Evolutionary conservation across 2,113 vertebrate genomes (phyloP).

Genomic region (Clupea harengus): DNA sequence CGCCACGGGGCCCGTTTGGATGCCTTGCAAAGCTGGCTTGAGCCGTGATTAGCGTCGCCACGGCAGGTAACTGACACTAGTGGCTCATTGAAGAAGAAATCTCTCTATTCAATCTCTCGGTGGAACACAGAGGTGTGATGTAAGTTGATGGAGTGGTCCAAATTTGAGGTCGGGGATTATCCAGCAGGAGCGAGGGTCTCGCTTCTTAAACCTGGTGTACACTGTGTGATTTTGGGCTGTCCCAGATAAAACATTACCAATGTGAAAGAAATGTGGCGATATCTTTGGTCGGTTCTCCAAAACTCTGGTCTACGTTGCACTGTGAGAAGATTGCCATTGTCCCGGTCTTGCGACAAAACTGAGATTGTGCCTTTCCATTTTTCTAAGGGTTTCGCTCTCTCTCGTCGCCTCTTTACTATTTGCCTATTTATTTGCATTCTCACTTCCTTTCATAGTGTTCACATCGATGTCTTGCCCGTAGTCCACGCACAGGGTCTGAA

Average conservation of each 20-base stretch:
- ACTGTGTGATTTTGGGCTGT: too few relatives aligned
- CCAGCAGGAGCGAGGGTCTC: not conserved
- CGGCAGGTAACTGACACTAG: not conserved
- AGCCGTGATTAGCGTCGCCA: not conserved
- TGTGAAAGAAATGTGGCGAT: too few relatives aligned
- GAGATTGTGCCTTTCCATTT: not conserved
- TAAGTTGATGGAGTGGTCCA: not conserved
- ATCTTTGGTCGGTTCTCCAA: too few relatives aligned
- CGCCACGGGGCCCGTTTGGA: not conserved
- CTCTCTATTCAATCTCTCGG: not conserved
- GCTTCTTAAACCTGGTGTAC: too few relatives aligned
- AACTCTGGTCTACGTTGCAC: too few relatives aligned
- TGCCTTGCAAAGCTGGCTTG: constrained; percentile 19
- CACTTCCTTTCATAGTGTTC: not conserved
- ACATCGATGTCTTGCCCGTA: not conserved
- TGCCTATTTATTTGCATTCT: constrained; percentile 2
- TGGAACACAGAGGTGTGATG: not conserved
- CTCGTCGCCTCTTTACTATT: not conserved
- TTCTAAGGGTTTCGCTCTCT: not conserved
- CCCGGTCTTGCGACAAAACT: not conserved
- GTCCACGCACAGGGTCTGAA: not conserved
- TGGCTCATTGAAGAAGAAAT: not conserved
- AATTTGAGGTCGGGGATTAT: not conserved
- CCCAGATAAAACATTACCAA: too few relatives aligned
- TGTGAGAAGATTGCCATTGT: too few relatives aligned